A percentile compares a stretch with the other conserved stretches of the same genome.
phyloP scores from a whole-genome alignment of 2,888 invertebrate genomes.

The Meiosimyza platycephala region DNA sequence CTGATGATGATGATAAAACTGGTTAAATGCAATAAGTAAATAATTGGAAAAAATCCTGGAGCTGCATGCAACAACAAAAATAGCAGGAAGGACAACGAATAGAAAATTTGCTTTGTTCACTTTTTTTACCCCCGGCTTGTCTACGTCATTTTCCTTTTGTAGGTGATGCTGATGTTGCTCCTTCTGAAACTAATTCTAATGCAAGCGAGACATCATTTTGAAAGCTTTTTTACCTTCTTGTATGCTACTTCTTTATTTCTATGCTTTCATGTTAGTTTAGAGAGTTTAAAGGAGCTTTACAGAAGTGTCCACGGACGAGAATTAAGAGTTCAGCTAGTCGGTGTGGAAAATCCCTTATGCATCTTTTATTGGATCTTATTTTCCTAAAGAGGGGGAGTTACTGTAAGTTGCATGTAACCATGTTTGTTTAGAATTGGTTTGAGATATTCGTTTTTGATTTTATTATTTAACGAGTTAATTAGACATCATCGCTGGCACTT shows the following conservation, averaged over 20 bases:
- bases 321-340: neutral
- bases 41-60: slow-evolving; percentile 22
- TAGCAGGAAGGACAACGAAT: neutral
- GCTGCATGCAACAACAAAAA: slow-evolving; percentile 8
- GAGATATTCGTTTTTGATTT: no score
- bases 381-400: no score
- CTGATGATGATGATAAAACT: slow-evolving; percentile 16
- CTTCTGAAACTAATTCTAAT: neutral
- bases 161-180: slow-evolving; percentile 4
- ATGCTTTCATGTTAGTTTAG: neutral
- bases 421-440: no score
- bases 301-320: neutral
- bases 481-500: no score
- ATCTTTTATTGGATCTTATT: no score
- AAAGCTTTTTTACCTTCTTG: neutral
- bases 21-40: slow-evolving; percentile 26
- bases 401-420: no score
- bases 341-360: no score
- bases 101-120: neutral
- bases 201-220: neutral
- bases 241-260: neutral
- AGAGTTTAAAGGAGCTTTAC: neutral
- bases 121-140: neutral
- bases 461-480: no score
- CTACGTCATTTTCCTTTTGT: neutral